Conservation (phyloP, 2,113 vertebrate genomes). For the Mastomys coucha region DNA sequence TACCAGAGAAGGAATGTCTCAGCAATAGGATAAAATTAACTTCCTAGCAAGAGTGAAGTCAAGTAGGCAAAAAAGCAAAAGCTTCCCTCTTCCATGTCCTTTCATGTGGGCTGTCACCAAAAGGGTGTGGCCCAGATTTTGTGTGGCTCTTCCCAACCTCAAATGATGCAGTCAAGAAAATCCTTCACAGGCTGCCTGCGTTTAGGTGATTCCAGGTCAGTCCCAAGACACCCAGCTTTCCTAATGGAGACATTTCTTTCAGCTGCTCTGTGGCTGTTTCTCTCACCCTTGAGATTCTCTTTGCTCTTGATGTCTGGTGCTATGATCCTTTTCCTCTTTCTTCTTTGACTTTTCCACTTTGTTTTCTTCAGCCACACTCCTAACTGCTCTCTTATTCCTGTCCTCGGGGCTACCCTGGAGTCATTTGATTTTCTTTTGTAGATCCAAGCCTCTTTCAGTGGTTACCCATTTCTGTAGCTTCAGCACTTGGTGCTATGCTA, state of each 20-base stretch:
- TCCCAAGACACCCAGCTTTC: not conserved
- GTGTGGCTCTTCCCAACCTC: not conserved
- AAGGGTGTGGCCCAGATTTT: not conserved
- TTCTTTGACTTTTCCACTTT: too few species aligned
- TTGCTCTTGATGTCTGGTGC: not conserved
- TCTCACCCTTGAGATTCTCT: not conserved
- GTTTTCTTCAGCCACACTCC: not conserved
- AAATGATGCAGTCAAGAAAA: not conserved
- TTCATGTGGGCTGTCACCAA: not conserved
- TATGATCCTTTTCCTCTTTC: not conserved
- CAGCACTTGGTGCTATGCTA: not conserved
- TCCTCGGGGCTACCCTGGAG: not conserved
- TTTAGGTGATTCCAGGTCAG: not conserved
- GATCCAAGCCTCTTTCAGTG: not conserved
- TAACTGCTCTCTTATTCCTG: not conserved
- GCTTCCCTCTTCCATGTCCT: not conserved
- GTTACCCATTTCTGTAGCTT: constrained; percentile 2
- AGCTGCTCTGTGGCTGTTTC: not conserved
- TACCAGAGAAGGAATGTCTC: not conserved
- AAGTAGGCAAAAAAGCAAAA: not conserved
- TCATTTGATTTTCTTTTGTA: not conserved
- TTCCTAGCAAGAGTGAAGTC: not conserved
- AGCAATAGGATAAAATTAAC: not conserved
- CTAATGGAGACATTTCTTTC: not conserved
- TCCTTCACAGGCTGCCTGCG: not conserved